Conservation (phyloP, 2,113 vertebrate species). For the Equus quagga region DNA sequence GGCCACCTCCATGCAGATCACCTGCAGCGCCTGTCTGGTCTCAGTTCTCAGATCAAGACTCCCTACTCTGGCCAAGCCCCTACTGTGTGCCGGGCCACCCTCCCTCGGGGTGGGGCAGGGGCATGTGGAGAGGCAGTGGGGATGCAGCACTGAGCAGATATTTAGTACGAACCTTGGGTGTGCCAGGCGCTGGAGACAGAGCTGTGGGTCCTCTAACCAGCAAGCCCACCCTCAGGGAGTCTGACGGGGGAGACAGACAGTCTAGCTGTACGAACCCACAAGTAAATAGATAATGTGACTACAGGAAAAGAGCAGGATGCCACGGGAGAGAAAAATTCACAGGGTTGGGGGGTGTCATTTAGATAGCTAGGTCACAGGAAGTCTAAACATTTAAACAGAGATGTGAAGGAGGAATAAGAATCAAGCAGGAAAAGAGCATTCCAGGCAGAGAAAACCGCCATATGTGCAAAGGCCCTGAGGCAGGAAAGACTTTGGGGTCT, state of each 20-base stretch:
- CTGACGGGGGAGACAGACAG: not conserved
- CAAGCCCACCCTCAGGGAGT: not conserved
- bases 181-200: not conserved
- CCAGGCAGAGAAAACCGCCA: not conserved
- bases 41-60: not conserved
- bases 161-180: not conserved
- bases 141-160: not conserved
- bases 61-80: not conserved
- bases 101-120: not conserved
- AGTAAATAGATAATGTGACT: not conserved
- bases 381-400: not conserved
- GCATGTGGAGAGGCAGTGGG: not conserved
- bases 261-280: not conserved
- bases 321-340: not conserved
- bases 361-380: not conserved
- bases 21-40: not conserved
- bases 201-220: not conserved
- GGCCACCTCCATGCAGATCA: not conserved
- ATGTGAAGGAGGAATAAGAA: not conserved
- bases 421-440: not conserved
- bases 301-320: not conserved
- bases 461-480: not conserved
- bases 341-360: not conserved
- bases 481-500: not conserved
- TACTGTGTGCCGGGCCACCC: not conserved